phyloP scores from a whole-genome alignment of 37 sponge, comb jelly and placozoan species.

The Petrosia ficiformis region DNA sequence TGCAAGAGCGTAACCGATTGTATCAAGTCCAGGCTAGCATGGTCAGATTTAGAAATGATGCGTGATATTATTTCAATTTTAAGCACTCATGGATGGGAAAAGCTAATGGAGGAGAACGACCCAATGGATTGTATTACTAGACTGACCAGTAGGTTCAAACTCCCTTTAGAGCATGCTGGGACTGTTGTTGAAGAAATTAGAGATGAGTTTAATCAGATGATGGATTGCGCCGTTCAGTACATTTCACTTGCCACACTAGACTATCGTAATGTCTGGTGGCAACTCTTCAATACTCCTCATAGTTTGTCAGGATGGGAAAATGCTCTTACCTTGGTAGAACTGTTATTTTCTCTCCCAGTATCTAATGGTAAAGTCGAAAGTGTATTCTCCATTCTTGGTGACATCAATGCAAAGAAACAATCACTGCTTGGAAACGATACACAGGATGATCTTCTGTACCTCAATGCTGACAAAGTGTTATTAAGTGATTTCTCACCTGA shows the following conservation, averaged over 20 bases:
- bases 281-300: neutral
- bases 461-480: neutral
- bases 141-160: neutral
- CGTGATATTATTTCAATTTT: neutral
- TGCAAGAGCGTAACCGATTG: neutral
- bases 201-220: neutral
- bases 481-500: constrained; percentile 12
- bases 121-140: neutral
- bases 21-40: neutral
- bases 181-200: neutral
- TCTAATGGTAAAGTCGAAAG: constrained; percentile 50
- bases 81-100: neutral
- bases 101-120: neutral
- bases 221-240: neutral
- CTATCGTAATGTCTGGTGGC: neutral
- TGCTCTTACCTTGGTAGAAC: constrained; percentile 3
- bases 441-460: constrained; percentile 25
- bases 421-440: constrained; percentile 13
- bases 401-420: constrained; percentile 18
- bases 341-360: constrained; percentile 33
- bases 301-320: neutral
- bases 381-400: constrained; percentile 22
- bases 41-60: neutral
- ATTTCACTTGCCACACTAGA: neutral
- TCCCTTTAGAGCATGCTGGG: neutral